phyloP scores from a whole-genome alignment of 2,888 invertebrate genomes.

The Parnassius apollo region DNA sequence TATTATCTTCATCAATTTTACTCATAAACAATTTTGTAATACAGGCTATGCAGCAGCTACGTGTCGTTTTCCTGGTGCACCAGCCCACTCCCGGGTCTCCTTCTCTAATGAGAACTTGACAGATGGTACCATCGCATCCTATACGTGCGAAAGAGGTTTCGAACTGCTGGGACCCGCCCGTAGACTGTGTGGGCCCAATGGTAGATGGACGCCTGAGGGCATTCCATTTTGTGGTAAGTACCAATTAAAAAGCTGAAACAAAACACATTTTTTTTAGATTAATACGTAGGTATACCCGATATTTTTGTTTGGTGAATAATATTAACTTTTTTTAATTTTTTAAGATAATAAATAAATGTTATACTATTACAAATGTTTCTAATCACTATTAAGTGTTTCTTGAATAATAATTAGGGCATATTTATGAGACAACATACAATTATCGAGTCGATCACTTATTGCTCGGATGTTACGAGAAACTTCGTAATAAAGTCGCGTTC shows the following conservation, averaged over 20 bases:
- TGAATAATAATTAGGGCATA: too few relatives aligned
- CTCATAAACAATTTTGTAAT: slow-evolving; percentile 10
- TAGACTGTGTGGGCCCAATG: slow-evolving; percentile 86
- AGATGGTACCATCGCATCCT: slow-evolving; percentile 88
- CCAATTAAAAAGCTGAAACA: not conserved
- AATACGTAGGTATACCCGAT: too few relatives aligned
- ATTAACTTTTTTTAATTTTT: too few relatives aligned
- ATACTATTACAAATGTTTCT: too few relatives aligned
- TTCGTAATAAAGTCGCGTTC: slow-evolving; percentile 27
- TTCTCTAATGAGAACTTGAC: slow-evolving; percentile 85
- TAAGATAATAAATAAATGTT: too few relatives aligned
- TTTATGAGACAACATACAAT: not conserved
- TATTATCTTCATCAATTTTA: not conserved
- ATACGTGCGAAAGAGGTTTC: slow-evolving; percentile 93
- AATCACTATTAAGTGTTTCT: too few relatives aligned
- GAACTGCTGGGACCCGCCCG: slow-evolving; percentile 94
- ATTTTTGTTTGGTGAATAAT: too few relatives aligned
- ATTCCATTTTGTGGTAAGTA: slow-evolving; percentile 96
- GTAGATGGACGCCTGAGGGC: slow-evolving; percentile 93
- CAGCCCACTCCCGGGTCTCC: slow-evolving; percentile 91
- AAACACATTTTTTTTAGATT: too few relatives aligned
- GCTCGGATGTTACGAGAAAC: slow-evolving; percentile 28
- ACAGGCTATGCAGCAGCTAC: slow-evolving; percentile 51
- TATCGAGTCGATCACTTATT: not conserved
- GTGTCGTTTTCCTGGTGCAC: slow-evolving; percentile 94